Evolutionary conservation across 1,140 invertebrate genomes (phyloP), one percentile per base, ranked within the genome.

Genomic region (Anagrus nilaparvatae): DNA sequence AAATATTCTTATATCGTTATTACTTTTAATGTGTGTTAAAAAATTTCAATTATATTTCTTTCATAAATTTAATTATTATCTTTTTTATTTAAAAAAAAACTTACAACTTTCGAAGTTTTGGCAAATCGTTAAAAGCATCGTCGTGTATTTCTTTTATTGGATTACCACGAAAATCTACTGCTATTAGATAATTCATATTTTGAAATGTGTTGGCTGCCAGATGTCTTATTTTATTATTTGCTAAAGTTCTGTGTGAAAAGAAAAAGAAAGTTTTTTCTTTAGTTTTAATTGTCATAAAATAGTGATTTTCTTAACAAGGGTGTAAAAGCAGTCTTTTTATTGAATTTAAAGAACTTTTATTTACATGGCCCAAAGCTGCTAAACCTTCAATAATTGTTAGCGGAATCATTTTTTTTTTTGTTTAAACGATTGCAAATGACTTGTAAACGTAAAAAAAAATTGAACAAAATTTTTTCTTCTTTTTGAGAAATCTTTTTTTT

Each of bases 61-160:
- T 13, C n/a, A 19, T 14, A 28, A 27, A 20, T 27, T 20, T 34
- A 10, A 21, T 35, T 16, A 16, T 8, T 1, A 35, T 19, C 21
- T 40, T 8, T 5, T n/a, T n/a, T 5, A 28, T 17, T 29, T 24
- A 18, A 19, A 29, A 27, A 17, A 21, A 51, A 59, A 79, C 80
- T 80, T 70, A 84, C 83, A 84, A 64, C 67, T 82, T 83, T 46
- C 77, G 69, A 17, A 84, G 69, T 47, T 73, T 74, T 7, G 75
- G 67, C 49, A 82, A 69, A 57, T 74, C 74, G 10, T 73, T 75
- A 55, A 84, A 81, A 13, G 80, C 74, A 29, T 75, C 70, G 3
- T 69, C 55, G 46, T 80, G 73, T 17, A 84, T 78, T 29, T 70
- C 71, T 16, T 72, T 70, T 44, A 83, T 65, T 4, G 81, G 81